phyloP scores from a whole-genome alignment of 2,888 invertebrate species.

The Eulithis testata region DNA sequence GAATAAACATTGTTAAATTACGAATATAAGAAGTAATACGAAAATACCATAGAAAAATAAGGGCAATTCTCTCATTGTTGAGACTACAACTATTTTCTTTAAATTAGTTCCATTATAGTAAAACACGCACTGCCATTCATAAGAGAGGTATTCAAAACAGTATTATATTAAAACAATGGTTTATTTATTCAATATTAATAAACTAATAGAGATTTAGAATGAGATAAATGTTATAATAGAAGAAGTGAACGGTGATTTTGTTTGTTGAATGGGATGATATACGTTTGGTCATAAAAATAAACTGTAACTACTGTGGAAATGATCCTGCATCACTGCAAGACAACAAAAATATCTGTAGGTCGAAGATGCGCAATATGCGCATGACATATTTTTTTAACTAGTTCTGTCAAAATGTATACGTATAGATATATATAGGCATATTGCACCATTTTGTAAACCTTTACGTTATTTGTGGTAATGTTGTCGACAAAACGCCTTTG shows the following conservation, averaged over 20 bases:
- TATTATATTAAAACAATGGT: slow-evolving; percentile 28
- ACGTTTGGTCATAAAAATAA: background rate
- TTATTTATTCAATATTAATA: slow-evolving; percentile 29
- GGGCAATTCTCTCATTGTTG: background rate
- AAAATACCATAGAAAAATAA: background rate
- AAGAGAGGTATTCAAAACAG: slow-evolving; percentile 25
- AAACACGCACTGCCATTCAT: slow-evolving; percentile 20
- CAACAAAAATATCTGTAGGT: too few relatives aligned
- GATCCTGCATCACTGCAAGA: too few relatives aligned
- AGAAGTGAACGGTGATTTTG: background rate
- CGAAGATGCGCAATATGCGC: too few relatives aligned
- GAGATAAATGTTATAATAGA: slow-evolving; percentile 15
- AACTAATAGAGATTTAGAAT: slow-evolving; percentile 21
- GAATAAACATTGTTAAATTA: too few relatives aligned
- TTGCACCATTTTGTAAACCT: too few relatives aligned
- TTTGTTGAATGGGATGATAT: background rate
- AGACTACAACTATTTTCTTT: slow-evolving; percentile 8
- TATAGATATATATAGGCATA: too few relatives aligned
- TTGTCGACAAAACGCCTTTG: too few relatives aligned
- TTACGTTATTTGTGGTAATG: too few relatives aligned
- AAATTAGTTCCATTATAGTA: slow-evolving; percentile 11
- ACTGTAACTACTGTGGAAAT: too few relatives aligned
- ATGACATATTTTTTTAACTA: too few relatives aligned
- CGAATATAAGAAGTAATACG: too few relatives aligned
- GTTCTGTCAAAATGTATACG: too few relatives aligned